Conservation (phyloP, 1,140 invertebrate genomes). For the Drosophila mojavensis region DNA sequence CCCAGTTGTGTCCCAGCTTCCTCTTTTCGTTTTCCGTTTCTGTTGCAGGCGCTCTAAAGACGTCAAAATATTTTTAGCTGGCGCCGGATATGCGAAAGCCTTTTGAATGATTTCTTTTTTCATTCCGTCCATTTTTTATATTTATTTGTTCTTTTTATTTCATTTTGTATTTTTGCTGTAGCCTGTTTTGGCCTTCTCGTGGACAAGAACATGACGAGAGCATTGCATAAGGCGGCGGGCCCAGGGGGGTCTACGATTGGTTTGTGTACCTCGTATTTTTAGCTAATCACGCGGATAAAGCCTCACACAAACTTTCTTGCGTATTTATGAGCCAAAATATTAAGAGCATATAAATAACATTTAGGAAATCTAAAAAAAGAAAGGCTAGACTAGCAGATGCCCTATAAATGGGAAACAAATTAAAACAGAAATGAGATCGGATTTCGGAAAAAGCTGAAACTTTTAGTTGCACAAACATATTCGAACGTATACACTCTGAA, state of each 20-base stretch:
- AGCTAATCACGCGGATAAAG: conserved; percentile 73
- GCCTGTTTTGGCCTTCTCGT: conserved; percentile 32
- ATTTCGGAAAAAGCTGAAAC: too few relatives aligned
- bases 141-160: conserved; percentile 2
- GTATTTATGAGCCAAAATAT: conserved; percentile 38
- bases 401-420: background rate
- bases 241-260: conserved; percentile 12
- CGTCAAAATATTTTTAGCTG: conserved; percentile 78
- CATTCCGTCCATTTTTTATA: conserved; percentile 15
- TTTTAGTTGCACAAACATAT: too few relatives aligned
- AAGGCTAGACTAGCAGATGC: background rate
- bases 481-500: too few relatives aligned
- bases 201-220: conserved; percentile 19
- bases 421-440: background rate
- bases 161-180: background rate
- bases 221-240: background rate
- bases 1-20: too few relatives aligned
- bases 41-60: conserved; percentile 51
- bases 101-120: conserved; percentile 38
- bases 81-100: conserved; percentile 76
- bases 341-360: conserved; percentile 47
- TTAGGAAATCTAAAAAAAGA: background rate
- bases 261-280: conserved; percentile 58
- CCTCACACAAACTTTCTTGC: conserved; percentile 37
- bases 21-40: conserved; percentile 10